Base-by-base conservation (phyloP, 2,113 vertebrate genomes). In the Petromus typicus region DNA sequence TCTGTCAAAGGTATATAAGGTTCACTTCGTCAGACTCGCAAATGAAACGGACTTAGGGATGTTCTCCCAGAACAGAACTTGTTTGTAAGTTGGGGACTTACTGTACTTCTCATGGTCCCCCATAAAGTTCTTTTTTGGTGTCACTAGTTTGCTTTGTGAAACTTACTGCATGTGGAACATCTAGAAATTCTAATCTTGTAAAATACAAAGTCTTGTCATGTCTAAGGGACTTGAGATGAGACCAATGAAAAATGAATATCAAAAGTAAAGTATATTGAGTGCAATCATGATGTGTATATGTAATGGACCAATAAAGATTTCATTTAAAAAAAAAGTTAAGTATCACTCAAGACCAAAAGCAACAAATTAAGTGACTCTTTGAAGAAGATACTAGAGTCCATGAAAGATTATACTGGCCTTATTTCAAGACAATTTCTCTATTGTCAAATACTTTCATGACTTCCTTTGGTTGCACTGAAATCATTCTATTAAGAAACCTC, bases 211-310 rank as follows among this genome's bases (percentile, higher is more conserved):
- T 76, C 56, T 73, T 91, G 45, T 3, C 83, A 92, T 92, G 80
- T 90, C 25, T 71, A 92, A 78, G 34, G 32, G 22, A 87, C 66
- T 76, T 90, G 75, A 93, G 75, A 78, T 30, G 9, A 87, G 43
- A 64, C 45, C 48, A 93, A 86, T 89, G 48, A 90, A 88, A 96
- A 90, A 79, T 67, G 56, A 59, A 22, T 69, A 91, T 84, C 75
- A 75, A 48, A 40, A 67, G 14, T 56, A n/a, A n/a, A n/a, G n/a
- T n/a, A n/a, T n/a, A n/a, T n/a, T n/a, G n/a, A n/a, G n/a, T n/a
- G n/a, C n/a, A n/a, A n/a, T n/a, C n/a, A n/a, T n/a, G n/a, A n/a
- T n/a, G n/a, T n/a, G n/a, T n/a, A n/a, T n/a, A n/a, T n/a, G n/a
- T n/a, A n/a, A n/a, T n/a, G n/a, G n/a, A n/a, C n/a, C n/a, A n/a